Evolutionary conservation across 2,113 vertebrate genomes (phyloP).

Genomic region (Mandrillus leucophaeus): DNA sequence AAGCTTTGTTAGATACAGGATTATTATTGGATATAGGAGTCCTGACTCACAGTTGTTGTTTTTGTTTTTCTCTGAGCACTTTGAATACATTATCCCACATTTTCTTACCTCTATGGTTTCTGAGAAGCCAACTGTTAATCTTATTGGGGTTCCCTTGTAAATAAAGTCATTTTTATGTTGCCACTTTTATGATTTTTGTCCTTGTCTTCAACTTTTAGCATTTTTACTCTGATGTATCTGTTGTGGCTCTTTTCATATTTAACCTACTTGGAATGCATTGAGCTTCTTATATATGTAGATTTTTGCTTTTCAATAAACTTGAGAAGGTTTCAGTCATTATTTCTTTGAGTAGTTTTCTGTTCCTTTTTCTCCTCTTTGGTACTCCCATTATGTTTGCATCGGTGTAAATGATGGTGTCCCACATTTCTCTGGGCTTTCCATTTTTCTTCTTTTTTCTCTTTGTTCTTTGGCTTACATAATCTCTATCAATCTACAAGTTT

Average conservation of each 20-base stretch:
- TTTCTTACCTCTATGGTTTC: neutral
- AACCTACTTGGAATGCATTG: neutral
- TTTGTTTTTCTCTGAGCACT: neutral
- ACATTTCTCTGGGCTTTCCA: neutral
- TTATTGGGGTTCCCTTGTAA: neutral
- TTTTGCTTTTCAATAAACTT: neutral
- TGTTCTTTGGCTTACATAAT: neutral
- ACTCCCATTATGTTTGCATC: neutral
- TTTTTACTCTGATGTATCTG: neutral
- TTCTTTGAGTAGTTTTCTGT: neutral
- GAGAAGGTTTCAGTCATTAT: neutral
- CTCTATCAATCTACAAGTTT: neutral
- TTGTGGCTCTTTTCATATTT: neutral
- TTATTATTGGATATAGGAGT: too few species aligned
- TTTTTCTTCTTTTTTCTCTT: neutral
- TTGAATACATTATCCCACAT: neutral
- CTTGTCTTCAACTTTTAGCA: too few species aligned
- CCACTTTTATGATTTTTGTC: neutral
- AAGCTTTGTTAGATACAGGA: too few species aligned
- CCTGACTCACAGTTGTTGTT: too few species aligned
- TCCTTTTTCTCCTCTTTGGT: neutral
- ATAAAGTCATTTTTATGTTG: neutral
- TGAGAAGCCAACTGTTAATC: neutral
- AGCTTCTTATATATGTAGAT: neutral
- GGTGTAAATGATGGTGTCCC: neutral